phyloP scores from a whole-genome alignment of 2,888 invertebrate genomes.

The Baronia brevicornis region DNA sequence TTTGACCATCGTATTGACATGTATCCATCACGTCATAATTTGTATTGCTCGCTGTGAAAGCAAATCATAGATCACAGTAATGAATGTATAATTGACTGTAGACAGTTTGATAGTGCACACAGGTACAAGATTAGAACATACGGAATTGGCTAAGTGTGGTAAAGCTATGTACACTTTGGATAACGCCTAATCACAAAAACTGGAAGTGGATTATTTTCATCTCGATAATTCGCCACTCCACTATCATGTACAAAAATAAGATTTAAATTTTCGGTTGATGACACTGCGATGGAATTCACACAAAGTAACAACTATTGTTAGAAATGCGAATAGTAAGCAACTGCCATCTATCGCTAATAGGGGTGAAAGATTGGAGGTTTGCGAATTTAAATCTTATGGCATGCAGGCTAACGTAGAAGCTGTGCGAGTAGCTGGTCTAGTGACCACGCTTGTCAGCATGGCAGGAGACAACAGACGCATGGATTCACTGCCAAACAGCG shows the following conservation, averaged over 20 bases:
- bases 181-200: conserved; percentile 24
- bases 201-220: conserved; percentile 26
- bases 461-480: conserved; percentile 78
- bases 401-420: conserved; percentile 87
- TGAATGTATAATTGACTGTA: conserved; percentile 24
- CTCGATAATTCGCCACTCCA: conserved; percentile 40
- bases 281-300: conserved; percentile 32
- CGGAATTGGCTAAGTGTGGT: conserved; percentile 1
- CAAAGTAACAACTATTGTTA: conserved; percentile 19
- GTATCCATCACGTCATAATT: conserved; percentile 36
- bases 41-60: conserved; percentile 37
- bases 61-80: conserved; percentile 38
- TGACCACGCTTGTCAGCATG: conserved; percentile 89
- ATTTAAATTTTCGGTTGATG: conserved; percentile 63
- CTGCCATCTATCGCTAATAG: conserved; percentile 16
- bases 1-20: conserved; percentile 29
- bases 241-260: conserved; percentile 55
- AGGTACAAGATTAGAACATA: conserved; percentile 3
- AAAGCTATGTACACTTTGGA: conserved; percentile 3
- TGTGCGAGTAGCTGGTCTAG: conserved; percentile 86
- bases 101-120: conserved; percentile 9
- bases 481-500: conserved; percentile 69
- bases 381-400: conserved; percentile 72
- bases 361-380: conserved; percentile 20
- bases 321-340: conserved; percentile 9